Evolutionary conservation across 1,140 invertebrate species (phyloP), one percentile per base, ranked within the genome.

Genomic region (Neomicropteryx cornuta): DNA sequence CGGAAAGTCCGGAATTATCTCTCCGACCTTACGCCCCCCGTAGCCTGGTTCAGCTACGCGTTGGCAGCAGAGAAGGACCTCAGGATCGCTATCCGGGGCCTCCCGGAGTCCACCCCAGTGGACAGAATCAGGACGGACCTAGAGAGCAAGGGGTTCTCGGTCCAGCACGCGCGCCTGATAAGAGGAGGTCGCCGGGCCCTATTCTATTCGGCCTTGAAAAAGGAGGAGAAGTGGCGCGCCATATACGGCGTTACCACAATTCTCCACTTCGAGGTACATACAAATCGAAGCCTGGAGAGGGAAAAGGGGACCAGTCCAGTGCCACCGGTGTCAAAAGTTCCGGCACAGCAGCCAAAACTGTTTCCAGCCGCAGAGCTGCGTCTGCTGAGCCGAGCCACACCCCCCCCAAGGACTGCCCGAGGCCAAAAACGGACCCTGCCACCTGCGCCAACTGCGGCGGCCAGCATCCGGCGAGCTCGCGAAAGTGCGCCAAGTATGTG

Each of bases 361-460:
- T 28, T 38, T 44, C 39, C 39, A 40, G 1, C 39, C 36, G 1
- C 28, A 11, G 4, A 11, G 10, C 2, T 47, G 46, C 21, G 37
- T 47, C 0, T 23, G 29, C 16, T 45, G 39, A 36, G 43, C 22
- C 11, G 43, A 30, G 4, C 30, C 28, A 5, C 41, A 43, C 36
- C 3, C 20, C 10, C 37, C 46, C 47, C 18, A 53, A 46, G 5
- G 48, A 49, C 29, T 63, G 59, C 43, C 17, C 23, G 1, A 47
- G 48, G 36, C 27, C 33, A 16, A 40, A 40, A 16, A 41, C 34
- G 3, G 44, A 48, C 3, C 47, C 49, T 11, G 51, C 53, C 8
- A 59, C 46, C 46, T 63, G 60, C 51, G 57, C 52, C 17, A 60
- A 62, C 30, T 61, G 60, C 50, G 36, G 31, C 8, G 46, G 41